phyloP scores from a whole-genome alignment of 1,140 invertebrate species.

The Zaprionus tsacasi region DNA sequence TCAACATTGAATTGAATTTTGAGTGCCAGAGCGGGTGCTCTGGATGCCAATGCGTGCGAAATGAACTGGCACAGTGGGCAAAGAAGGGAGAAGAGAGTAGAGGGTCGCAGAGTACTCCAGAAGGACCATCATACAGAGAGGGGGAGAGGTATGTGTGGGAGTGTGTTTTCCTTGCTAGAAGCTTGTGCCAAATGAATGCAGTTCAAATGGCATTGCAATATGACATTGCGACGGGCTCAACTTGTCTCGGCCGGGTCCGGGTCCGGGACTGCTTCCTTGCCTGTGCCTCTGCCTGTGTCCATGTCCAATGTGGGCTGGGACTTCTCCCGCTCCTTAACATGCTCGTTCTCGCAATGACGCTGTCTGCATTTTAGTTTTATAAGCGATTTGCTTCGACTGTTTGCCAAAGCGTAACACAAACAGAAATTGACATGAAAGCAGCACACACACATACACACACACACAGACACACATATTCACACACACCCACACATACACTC shows the following conservation, averaged over 20 bases:
- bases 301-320: neutral
- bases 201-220: constrained; percentile 69
- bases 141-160: neutral
- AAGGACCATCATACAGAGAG: too few relatives aligned
- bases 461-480: neutral
- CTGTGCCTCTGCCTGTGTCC: neutral
- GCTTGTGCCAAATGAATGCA: constrained; percentile 69
- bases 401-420: constrained; percentile 71
- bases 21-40: constrained; percentile 50
- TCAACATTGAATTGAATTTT: constrained; percentile 73
- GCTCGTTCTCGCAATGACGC: constrained; percentile 15
- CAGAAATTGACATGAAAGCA: constrained; percentile 69
- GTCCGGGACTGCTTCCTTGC: neutral
- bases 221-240: constrained; percentile 59
- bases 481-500: neutral
- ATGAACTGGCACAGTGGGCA: constrained; percentile 36
- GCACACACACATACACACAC: constrained; percentile 21
- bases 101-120: constrained; percentile 18
- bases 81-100: constrained; percentile 12
- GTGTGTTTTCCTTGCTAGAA: constrained; percentile 53
- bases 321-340: neutral
- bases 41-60: constrained; percentile 63
- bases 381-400: constrained; percentile 69
- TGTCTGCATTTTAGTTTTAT: constrained; percentile 70
- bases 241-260: neutral